Percentiles rank a stretch among this genome's conserved stretches.
Evolutionary conservation across 2,797 vertebrate genomes (phyloP).

Genomic region (Cyprinella venusta): DNA sequence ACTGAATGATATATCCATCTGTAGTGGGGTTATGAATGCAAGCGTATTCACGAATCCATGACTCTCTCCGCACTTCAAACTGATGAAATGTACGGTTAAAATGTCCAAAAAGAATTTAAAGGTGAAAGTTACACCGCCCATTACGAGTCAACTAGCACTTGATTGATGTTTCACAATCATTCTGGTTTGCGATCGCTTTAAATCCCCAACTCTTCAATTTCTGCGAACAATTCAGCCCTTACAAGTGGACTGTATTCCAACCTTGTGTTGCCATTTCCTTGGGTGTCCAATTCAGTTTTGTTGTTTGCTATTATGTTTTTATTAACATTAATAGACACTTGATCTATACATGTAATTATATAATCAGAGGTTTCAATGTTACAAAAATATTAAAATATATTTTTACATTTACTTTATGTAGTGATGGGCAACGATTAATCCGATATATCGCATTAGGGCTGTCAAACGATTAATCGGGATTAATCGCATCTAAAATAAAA

Average conservation of each 20-base stretch:
- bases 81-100: neutral
- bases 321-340: neutral
- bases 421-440: no score
- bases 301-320: neutral
- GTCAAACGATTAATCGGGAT: no score
- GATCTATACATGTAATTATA: no score
- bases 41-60: neutral
- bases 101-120: neutral
- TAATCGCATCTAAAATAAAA: no score
- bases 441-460: no score
- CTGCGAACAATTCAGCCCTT: neutral
- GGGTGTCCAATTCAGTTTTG: neutral
- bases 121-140: neutral
- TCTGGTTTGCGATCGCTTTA: neutral
- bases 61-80: neutral
- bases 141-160: neutral
- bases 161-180: neutral
- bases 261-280: neutral
- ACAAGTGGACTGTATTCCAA: neutral
- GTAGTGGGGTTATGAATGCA: conserved; percentile 26
- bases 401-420: no score
- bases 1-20: conserved; percentile 48
- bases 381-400: neutral
- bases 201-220: neutral
- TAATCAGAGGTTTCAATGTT: neutral